Percentiles rank a stretch among this genome's conserved stretches.
Conservation (phyloP, 2,888 invertebrate species). For the Agrilus mali region DNA sequence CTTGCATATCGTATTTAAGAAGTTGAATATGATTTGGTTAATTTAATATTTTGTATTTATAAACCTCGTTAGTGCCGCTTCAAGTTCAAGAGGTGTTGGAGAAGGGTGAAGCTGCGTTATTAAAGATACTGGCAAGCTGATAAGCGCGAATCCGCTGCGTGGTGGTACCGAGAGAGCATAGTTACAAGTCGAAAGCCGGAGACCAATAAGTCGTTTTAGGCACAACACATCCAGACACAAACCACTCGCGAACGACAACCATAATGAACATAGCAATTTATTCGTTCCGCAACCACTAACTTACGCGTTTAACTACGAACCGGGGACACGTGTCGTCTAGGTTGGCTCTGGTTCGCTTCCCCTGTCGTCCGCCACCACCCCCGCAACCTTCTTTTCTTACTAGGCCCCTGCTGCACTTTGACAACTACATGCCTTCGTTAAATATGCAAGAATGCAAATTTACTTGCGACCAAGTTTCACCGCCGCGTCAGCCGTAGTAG, state of each 20-base stretch:
- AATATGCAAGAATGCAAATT: conserved; percentile 24
- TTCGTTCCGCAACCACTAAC: conserved; percentile 22
- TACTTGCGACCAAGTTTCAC: conserved; percentile 8
- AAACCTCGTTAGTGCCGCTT: neutral
- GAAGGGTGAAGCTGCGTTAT: conserved; percentile 15
- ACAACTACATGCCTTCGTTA: conserved; percentile 21
- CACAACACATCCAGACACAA: conserved; percentile 16
- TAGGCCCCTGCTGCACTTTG: conserved; percentile 7
- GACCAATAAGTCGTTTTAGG: conserved; percentile 21
- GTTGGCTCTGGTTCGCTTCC: too few relatives aligned
- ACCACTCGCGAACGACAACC: conserved; percentile 22
- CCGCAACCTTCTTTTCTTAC: too few relatives aligned
- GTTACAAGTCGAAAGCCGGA: conserved; percentile 13
- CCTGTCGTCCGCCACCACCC: too few relatives aligned
- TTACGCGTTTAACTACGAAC: conserved; percentile 18
- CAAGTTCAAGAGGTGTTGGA: conserved; percentile 15
- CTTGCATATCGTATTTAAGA: too few relatives aligned
- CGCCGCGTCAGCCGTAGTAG: too few relatives aligned
- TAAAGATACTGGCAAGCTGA: conserved; percentile 17
- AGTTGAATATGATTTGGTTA: too few relatives aligned
- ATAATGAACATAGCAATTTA: conserved; percentile 26
- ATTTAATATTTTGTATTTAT: too few relatives aligned
- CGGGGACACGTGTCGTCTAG: conserved; percentile 12
- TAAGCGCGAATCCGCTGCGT: conserved; percentile 19
- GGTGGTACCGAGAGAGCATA: conserved; percentile 11